Evolutionary conservation across 2,113 vertebrate species (phyloP).

Genomic region (Oxyruncus cristatus): DNA sequence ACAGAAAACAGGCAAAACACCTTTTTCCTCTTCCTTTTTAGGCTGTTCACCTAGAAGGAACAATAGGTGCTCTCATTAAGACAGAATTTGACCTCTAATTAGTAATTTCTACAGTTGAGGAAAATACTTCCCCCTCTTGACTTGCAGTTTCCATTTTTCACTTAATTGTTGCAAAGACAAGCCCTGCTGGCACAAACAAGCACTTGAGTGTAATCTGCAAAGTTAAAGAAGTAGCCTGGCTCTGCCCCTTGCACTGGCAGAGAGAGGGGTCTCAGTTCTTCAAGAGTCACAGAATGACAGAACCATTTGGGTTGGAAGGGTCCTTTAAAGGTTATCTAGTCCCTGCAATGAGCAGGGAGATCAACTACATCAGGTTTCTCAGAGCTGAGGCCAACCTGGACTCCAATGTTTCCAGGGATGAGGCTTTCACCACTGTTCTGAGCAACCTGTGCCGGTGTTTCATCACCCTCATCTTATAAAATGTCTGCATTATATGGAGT

Average conservation of each 20-base stretch:
- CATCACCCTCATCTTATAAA: neutral
- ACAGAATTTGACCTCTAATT: neutral
- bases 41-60: neutral
- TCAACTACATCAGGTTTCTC: neutral
- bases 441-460: neutral
- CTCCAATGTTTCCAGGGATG: neutral
- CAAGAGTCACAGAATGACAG: neutral
- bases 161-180: neutral
- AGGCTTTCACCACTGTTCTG: neutral
- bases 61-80: neutral
- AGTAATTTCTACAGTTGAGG: neutral
- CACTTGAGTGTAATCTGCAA: neutral
- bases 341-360: neutral
- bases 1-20: neutral
- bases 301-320: neutral
- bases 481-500: neutral
- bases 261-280: neutral
- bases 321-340: neutral
- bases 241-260: neutral
- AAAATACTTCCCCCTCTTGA: neutral
- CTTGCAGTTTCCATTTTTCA: neutral
- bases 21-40: neutral
- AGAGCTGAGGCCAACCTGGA: rapidly evolving
- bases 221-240: neutral
- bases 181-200: neutral